Evolutionary conservation across 2,113 vertebrate genomes (phyloP).

Genomic region (Dipodomys ordii): DNA sequence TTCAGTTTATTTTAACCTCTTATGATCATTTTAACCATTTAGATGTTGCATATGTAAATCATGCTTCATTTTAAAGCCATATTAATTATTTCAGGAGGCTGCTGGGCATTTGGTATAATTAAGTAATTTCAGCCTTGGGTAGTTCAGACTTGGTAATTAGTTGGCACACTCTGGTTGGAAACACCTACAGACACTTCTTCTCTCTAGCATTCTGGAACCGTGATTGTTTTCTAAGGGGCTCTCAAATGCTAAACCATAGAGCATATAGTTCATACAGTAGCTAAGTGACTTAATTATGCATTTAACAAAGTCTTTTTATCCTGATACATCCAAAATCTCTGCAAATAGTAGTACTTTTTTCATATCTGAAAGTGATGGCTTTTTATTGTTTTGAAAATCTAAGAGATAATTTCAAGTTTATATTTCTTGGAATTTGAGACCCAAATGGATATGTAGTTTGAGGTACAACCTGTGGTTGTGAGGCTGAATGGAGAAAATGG

Average conservation of each 20-base stretch:
- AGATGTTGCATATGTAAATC: slow-evolving; percentile 36
- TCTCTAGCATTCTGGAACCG: background rate
- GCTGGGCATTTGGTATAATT: background rate
- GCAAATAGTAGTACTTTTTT: slow-evolving; percentile 39
- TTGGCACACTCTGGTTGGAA: background rate
- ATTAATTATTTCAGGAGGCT: slow-evolving; percentile 7
- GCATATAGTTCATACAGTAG: background rate
- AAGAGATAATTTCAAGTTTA: background rate
- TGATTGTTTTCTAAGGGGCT: background rate
- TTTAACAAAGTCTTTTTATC: background rate
- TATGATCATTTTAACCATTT: slow-evolving; percentile 12
- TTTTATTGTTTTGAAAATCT: slow-evolving; percentile 47
- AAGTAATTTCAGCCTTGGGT: background rate
- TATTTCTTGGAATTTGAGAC: background rate
- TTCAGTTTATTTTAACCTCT: slow-evolving; percentile 4
- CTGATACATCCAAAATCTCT: background rate
- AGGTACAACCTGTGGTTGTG: background rate
- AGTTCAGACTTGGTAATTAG: background rate
- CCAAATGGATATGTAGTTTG: background rate
- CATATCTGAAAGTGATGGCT: background rate
- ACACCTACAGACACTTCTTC: background rate
- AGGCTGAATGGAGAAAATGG: slow-evolving; percentile 12
- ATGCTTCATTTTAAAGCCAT: slow-evolving; percentile 2
- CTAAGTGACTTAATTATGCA: background rate
- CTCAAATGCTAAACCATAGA: background rate